phyloP scores from a whole-genome alignment of 2,113 vertebrate genomes.

The Procapra przewalskii region DNA sequence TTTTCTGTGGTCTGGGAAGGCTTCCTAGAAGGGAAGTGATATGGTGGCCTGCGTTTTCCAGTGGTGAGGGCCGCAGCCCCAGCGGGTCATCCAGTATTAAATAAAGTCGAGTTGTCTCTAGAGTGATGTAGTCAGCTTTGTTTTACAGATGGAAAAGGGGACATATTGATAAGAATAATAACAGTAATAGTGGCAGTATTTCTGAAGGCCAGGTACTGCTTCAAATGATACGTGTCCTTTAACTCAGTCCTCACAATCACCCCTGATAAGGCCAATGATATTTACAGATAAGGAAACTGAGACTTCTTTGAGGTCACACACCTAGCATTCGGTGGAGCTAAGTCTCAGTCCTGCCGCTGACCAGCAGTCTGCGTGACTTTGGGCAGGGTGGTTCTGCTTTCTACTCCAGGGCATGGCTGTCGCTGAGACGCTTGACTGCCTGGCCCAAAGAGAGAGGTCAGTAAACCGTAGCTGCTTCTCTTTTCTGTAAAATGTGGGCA shows the following conservation, averaged over 20 bases:
- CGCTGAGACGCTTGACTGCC: neutral
- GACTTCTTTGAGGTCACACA: neutral
- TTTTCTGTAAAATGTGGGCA: neutral
- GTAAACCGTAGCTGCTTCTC: neutral
- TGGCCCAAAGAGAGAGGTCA: neutral
- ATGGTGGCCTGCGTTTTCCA: neutral
- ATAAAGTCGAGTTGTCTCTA: neutral
- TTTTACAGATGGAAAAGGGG: neutral
- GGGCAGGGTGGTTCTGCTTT: neutral
- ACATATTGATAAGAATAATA: neutral
- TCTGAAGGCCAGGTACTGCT: neutral
- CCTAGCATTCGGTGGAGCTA: neutral
- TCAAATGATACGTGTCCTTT: neutral
- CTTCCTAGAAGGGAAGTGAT: neutral
- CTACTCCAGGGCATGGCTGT: neutral
- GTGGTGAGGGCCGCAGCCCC: neutral
- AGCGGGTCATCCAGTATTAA: neutral
- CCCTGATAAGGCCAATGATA: neutral
- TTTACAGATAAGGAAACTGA: neutral
- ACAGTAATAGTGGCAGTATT: neutral
- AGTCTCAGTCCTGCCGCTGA: neutral
- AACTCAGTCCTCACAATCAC: neutral
- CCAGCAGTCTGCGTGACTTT: neutral
- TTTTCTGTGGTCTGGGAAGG: neutral
- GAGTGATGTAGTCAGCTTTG: neutral